phyloP scores from a whole-genome alignment of 1,140 invertebrate species.

The Drosophila oshimai region DNA sequence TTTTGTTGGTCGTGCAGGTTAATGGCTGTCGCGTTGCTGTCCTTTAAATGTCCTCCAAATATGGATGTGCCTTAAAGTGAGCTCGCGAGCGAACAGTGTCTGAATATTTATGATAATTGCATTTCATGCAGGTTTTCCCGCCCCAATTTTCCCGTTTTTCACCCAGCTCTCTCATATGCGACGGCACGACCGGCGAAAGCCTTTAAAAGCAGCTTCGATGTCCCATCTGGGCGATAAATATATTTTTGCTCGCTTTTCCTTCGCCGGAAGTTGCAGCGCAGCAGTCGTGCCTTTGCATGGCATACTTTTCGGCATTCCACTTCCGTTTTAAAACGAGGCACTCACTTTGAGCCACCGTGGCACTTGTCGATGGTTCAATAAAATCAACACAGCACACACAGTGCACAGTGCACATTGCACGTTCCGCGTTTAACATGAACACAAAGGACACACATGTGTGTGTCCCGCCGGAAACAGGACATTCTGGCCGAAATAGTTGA shows the following conservation, averaged over 20 bases:
- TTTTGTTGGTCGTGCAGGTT: slow-evolving; percentile 55
- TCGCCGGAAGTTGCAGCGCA: slow-evolving; percentile 30
- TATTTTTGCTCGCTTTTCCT: slow-evolving; percentile 20
- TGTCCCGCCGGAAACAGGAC: not conserved
- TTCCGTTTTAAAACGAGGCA: slow-evolving; percentile 34
- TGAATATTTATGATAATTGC: slow-evolving; percentile 79
- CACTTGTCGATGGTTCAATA: slow-evolving; percentile 69
- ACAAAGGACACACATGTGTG: slow-evolving; percentile 42
- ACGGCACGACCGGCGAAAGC: slow-evolving; percentile 49
- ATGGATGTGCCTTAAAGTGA: slow-evolving; percentile 34
- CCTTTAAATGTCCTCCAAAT: slow-evolving; percentile 74
- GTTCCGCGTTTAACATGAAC: slow-evolving; percentile 19
- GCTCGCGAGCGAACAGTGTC: slow-evolving; percentile 21
- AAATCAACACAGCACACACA: slow-evolving; percentile 58
- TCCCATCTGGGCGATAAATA: slow-evolving; percentile 49
- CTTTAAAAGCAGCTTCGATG: slow-evolving; percentile 65
- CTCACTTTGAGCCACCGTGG: slow-evolving; percentile 52
- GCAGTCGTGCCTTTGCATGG: slow-evolving; percentile 58
- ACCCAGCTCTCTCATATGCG: slow-evolving; percentile 39
- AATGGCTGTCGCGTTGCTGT: slow-evolving; percentile 58
- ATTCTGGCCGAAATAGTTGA: slow-evolving; percentile 31
- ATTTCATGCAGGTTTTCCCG: slow-evolving; percentile 67
- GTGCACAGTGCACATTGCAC: not conserved
- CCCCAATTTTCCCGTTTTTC: slow-evolving; percentile 4
- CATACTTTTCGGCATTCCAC: slow-evolving; percentile 70